phyloP scores from a whole-genome alignment of 2,113 vertebrate genomes.

The Aspiorhynchus laticeps region DNA sequence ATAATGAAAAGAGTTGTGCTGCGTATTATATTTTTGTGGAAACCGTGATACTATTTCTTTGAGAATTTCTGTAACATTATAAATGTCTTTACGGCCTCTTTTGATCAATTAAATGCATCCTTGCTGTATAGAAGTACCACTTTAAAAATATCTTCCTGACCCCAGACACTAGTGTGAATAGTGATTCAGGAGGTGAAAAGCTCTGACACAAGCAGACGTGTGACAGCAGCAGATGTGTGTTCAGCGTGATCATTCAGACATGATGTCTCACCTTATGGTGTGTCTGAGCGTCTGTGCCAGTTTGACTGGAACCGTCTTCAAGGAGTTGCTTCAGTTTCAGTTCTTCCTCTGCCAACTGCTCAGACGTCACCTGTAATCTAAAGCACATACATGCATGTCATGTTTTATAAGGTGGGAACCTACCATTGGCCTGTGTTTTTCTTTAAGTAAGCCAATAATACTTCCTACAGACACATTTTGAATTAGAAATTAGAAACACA shows the following conservation, averaged over 20 bases:
- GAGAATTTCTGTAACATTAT: neutral
- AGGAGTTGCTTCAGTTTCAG: slow-evolving; percentile 59
- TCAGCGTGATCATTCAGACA: neutral
- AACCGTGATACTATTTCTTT: neutral
- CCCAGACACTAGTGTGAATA: neutral
- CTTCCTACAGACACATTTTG: neutral
- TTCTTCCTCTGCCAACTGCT: slow-evolving; percentile 60
- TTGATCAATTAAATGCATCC: neutral
- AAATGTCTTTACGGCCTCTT: neutral
- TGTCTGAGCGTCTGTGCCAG: neutral
- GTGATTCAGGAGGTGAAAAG: neutral
- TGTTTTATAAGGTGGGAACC: neutral
- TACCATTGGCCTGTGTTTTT: neutral
- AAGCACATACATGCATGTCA: slow-evolving; percentile 31
- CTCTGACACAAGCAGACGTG: neutral
- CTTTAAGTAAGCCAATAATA: neutral
- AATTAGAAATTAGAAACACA: no score
- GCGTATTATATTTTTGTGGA: neutral
- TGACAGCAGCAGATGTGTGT: neutral
- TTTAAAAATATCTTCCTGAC: neutral
- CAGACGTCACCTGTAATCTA: slow-evolving; percentile 66
- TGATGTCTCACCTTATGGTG: slow-evolving; percentile 39
- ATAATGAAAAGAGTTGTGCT: neutral
- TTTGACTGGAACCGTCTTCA: slow-evolving; percentile 51
- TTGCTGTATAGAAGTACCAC: neutral